Evolutionary conservation across 2,888 invertebrate species (phyloP), one percentile per base, ranked within the genome.

Genomic region (Bugulina stolonifera): DNA sequence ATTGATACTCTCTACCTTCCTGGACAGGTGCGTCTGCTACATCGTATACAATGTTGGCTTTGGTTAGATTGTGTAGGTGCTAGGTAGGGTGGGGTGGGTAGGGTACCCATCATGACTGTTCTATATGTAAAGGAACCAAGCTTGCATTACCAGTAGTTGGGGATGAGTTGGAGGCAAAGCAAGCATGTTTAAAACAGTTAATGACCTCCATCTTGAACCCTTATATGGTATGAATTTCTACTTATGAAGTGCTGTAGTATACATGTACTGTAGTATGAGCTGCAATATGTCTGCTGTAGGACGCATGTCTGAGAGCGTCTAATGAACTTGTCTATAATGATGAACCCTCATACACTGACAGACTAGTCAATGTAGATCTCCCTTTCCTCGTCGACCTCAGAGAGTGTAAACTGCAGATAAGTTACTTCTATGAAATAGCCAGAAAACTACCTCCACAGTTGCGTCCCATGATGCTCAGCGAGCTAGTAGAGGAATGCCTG

Each of bases 371-470:
- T 54, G 73, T 76, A 27, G 73, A 75, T 55, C 35, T 73, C 35
- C 77, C 76, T 2, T 75, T 77, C 57, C 73, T 78, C n/a, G 74
- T 78, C 27, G 77, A 78, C 72, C 73, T 78, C 27, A 54, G 71
- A 23, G 77, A 77, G 64, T 78, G 78, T 70, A 71, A 73, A 27
- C 71, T 78, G n/a, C 35, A 71, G 54, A 70, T 70, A 3, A 70
- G 70, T 52, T 70, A 70, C 52, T 70, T 70, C 52, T 5, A 54
- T 29, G 70, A 70, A 29, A 54, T 70, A 22, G 23, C 32, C 10
- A n/a, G 70, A 14, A 73, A 73, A 35, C 73, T 78, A 5, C 77
- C 78, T 0, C n/a, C 55, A n/a, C 43, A 72, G 18, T 74, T 77
- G 18, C 72, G 73, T 22, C 78, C 78, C 1, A 58, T 72, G 18